These are phyloP conservation scores for Eunapius fragilis DNA, from an alignment of 37 sponge, comb jelly and placozoan species.

Conservation along the genomic window DNA sequence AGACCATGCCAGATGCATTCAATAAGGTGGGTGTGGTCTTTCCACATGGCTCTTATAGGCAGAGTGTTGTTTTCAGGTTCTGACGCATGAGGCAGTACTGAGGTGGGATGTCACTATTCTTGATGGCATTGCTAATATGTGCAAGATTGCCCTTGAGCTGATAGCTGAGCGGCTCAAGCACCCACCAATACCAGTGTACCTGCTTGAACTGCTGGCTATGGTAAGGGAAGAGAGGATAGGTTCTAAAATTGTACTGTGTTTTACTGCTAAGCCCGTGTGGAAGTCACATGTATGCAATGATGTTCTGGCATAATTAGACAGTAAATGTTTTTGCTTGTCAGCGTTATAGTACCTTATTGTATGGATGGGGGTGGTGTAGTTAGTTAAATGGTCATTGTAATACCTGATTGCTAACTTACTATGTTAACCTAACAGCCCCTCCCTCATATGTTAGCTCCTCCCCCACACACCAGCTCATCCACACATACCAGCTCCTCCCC, in stretches of 20 bases:
- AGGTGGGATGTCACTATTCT: constrained; percentile 87
- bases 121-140: constrained; percentile 89
- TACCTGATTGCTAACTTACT: no score
- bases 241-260: no score
- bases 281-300: no score
- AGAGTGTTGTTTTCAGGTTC: constrained; percentile 50
- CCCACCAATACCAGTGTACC: constrained; percentile 57
- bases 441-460: background rate
- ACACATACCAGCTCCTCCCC: background rate
- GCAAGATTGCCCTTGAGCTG: constrained; percentile 74
- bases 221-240: no score
- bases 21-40: constrained; percentile 66
- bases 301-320: no score
- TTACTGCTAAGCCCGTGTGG: no score
- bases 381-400: no score
- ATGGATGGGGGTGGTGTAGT: no score
- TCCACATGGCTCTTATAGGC: background rate
- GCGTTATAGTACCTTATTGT: no score
- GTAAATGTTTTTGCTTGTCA: no score
- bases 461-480: background rate
- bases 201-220: constrained; percentile 67
- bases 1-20: constrained; percentile 73
- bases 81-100: constrained; percentile 85
- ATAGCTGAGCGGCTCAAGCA: constrained; percentile 76
- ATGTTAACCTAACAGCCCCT: no score